Base-by-base conservation (phyloP, 1,140 invertebrate species). In the Piezodorus guildinii region DNA sequence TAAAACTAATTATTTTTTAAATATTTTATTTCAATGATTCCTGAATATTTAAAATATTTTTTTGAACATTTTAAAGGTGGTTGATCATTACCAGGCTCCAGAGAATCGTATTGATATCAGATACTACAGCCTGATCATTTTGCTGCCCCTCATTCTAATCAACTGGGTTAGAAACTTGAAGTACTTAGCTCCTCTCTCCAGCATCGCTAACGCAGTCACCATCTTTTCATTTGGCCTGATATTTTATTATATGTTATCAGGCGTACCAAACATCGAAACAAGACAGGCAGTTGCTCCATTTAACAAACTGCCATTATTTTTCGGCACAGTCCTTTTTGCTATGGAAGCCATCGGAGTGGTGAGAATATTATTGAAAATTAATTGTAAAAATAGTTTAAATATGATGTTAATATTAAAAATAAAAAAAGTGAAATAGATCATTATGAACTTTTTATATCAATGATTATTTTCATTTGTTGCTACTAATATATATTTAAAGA, bases 161-260 rank as follows among this genome's bases (percentile, higher is more conserved):
- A 85, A 82, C 68, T 85, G 79, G 72, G 79, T 91, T 9, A 76
- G 83, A 49, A 86, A 87, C 71, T 73, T 91, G 4, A 88, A 88
- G 73, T 77, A 82, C 63, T 72, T 92, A 66, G 83, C 87, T 2
- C 83, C 85, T 0, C 85, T 89, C 71, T 89, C 87, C 1, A 79
- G 82, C 2, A 71, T 88, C 5, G 89, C 88, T 9, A 91, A 90
- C 68, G 73, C 78, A 1, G 74, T 83, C 3, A 83, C 83, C 6
- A 76, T 83, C 16, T 73, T 78, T 45, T 82, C 82, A 45, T 82
- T 90, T 60, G 78, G 75, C 1, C 80, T 87, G 59, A 84, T 85
- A 23, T 79, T 86, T 43, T 86, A 84, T 73, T 87, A 85, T 71
- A 76, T 88, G 64, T 80, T 87, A 69, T 74, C 79, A 65, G 80